Percentiles rank a stretch among this genome's conserved stretches.
phyloP scores from a whole-genome alignment of 2,113 vertebrate species.

The Spermophilus dauricus region DNA sequence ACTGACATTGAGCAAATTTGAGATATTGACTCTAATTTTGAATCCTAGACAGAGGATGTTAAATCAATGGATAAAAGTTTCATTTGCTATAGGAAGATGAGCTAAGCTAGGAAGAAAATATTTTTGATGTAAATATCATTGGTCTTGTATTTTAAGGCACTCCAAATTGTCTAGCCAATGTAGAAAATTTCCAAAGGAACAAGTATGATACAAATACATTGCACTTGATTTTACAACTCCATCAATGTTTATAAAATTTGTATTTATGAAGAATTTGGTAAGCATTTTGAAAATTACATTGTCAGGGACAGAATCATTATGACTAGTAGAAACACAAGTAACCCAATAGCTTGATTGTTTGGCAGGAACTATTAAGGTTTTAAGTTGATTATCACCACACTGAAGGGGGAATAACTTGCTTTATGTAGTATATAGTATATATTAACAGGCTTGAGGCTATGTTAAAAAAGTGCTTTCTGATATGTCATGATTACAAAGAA shows the following conservation, averaged over 20 bases:
- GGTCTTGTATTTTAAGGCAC: not conserved
- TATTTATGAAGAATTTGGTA: not conserved
- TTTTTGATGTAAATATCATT: not conserved
- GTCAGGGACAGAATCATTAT: not conserved
- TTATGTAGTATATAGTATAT: not conserved
- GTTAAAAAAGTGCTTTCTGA: not conserved
- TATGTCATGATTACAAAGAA: not conserved
- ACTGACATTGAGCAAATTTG: not conserved
- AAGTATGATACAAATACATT: not conserved
- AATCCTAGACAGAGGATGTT: not conserved
- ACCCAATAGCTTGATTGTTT: not conserved
- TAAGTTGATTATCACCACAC: not conserved
- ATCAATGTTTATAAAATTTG: not conserved
- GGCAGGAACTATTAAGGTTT: not conserved
- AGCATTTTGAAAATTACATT: not conserved
- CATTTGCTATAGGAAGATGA: not conserved
- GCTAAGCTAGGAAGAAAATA: not conserved
- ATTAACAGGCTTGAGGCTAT: not conserved
- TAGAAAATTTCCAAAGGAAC: not conserved
- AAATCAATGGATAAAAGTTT: not conserved
- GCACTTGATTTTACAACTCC: not conserved
- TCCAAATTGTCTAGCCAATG: not conserved
- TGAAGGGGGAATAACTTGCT: not conserved
- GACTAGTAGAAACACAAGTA: not conserved
- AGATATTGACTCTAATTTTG: conserved; percentile 6